Conservation (phyloP, 2,888 invertebrate genomes). For the Chrysolina haemoptera region DNA sequence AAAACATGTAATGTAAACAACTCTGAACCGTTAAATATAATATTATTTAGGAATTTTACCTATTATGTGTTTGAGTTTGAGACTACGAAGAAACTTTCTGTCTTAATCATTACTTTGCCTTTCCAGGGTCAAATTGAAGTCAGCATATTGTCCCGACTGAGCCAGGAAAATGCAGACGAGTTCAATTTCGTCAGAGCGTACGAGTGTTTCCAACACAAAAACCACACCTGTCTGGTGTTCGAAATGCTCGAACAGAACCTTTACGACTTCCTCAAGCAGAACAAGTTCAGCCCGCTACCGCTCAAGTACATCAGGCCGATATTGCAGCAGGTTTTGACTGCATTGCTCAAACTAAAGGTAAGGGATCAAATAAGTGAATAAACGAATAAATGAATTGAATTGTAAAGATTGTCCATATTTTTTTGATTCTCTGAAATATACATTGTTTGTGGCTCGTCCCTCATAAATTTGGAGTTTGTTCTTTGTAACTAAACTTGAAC, state of each 20-base stretch:
- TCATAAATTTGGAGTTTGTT: too few species aligned
- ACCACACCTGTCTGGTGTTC: slow-evolving; percentile 99
- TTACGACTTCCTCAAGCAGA: slow-evolving; percentile 99
- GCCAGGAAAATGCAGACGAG: slow-evolving; percentile 98
- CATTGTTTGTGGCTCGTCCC: too few species aligned
- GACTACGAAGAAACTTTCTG: too few species aligned
- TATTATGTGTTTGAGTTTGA: too few species aligned
- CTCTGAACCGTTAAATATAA: too few species aligned
- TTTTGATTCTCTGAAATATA: too few species aligned
- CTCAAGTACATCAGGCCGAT: slow-evolving; percentile 99
- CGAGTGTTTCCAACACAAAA: slow-evolving; percentile 99
- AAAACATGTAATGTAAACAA: too few species aligned
- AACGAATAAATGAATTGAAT: too few species aligned
- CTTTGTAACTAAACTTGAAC: too few species aligned
- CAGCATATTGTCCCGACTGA: slow-evolving; percentile 91
- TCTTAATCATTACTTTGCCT: slow-evolving; percentile 13
- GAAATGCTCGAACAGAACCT: slow-evolving; percentile 99
- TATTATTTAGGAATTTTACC: too few species aligned
- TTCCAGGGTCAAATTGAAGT: slow-evolving; percentile 96
- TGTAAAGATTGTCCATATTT: too few species aligned
- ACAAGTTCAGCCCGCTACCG: slow-evolving; percentile 99
- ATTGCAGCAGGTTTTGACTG: slow-evolving; percentile 94
- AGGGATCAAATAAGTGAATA: too few species aligned
- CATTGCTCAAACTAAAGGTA: slow-evolving; percentile 92
- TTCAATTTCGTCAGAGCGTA: slow-evolving; percentile 99